These are phyloP conservation scores for Gavia stellata DNA, from an alignment of 2,113 vertebrate species.

Conservation along the genomic window DNA sequence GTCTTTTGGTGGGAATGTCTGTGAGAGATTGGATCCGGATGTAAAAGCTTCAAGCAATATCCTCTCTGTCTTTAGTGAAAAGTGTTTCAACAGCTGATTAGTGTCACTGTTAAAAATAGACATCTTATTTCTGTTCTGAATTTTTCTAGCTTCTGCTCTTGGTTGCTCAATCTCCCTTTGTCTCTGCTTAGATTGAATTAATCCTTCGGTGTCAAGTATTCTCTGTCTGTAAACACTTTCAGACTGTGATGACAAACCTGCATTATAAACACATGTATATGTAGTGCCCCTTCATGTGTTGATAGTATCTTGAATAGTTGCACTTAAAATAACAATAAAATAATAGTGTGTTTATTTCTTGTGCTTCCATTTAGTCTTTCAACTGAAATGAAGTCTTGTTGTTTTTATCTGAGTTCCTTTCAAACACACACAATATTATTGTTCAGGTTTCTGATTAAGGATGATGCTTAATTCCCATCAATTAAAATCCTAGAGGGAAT, in stretches of 20 bases:
- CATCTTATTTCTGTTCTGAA: neutral
- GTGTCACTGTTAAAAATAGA: neutral
- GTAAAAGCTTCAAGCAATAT: neutral
- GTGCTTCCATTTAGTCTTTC: neutral
- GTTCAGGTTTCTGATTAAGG: neutral
- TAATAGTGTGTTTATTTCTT: neutral
- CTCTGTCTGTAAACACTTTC: neutral
- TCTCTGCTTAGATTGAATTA: neutral
- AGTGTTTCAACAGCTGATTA: slow-evolving; percentile 13
- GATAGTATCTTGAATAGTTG: neutral
- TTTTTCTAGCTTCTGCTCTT: neutral
- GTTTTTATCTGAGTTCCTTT: neutral
- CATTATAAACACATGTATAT: neutral
- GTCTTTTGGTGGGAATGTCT: neutral
- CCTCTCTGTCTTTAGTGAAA: neutral
- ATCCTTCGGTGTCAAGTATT: neutral
- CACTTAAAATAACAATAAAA: neutral
- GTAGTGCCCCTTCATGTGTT: neutral
- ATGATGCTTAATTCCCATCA: neutral
- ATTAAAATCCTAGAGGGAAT: neutral
- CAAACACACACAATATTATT: neutral
- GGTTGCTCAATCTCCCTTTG: neutral
- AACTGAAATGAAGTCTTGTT: neutral
- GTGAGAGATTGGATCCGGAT: neutral
- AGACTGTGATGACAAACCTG: slow-evolving; percentile 10